Conservation (phyloP, 2,888 invertebrate species). For the Trissoscelio sp. region DNA sequence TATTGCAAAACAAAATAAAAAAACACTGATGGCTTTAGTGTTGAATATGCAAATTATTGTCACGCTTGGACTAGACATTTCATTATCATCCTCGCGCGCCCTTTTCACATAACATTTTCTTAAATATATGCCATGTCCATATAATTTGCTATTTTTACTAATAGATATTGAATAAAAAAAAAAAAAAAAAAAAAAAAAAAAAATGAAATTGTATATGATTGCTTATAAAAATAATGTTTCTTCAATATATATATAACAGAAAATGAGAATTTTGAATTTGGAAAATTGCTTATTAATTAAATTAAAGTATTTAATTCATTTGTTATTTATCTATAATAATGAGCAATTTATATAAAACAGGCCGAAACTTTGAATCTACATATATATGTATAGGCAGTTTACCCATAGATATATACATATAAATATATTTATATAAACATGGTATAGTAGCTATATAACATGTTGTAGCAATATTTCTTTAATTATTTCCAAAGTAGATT, state of each 20-base stretch:
- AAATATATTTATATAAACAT: conserved; percentile 72
- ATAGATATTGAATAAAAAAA: background rate
- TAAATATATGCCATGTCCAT: conserved; percentile 21
- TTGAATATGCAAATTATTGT: conserved; percentile 55
- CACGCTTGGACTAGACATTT: conserved; percentile 64
- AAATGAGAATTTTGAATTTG: too few species aligned
- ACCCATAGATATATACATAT: conserved; percentile 39
- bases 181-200: conserved; percentile 4
- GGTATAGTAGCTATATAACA: conserved; percentile 75
- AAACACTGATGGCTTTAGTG: conserved; percentile 36
- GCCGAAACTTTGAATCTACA: conserved; percentile 13
- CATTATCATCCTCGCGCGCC: conserved; percentile 59
- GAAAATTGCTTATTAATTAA: too few species aligned
- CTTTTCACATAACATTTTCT: conserved; percentile 51
- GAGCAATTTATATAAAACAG: conserved; percentile 44
- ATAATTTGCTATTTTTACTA: conserved; percentile 33
- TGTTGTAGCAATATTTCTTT: conserved; percentile 77
- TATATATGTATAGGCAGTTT: conserved; percentile 21
- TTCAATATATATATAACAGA: background rate
- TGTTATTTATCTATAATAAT: conserved; percentile 3
- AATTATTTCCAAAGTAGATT: conserved; percentile 74
- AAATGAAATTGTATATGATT: too few species aligned
- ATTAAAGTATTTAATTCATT: too few species aligned
- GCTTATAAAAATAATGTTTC: background rate
- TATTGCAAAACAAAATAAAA: conserved; percentile 50